Percentiles rank a stretch among this genome's conserved stretches.
phyloP scores from a whole-genome alignment of 2,797 vertebrate species.

The Limosa lapponica region DNA sequence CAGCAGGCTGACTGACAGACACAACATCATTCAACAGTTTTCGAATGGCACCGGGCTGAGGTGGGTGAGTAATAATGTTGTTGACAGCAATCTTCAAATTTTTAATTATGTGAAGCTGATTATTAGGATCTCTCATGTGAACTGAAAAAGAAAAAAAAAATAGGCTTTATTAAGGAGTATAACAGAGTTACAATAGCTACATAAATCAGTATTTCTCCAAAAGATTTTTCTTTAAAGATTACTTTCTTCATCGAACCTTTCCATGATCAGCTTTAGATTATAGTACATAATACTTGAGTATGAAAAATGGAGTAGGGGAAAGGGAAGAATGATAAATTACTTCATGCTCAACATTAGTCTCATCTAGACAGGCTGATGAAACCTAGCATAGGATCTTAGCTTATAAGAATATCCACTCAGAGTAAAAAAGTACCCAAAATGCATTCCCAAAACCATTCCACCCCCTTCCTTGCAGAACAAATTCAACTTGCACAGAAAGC shows the following conservation, averaged over 20 bases:
- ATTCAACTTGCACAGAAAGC: background rate
- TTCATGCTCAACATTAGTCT: background rate
- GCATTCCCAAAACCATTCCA: background rate
- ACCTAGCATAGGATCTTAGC: background rate
- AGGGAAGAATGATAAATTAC: background rate
- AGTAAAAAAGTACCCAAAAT: background rate
- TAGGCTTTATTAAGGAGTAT: background rate
- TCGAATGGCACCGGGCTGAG: constrained; percentile 77
- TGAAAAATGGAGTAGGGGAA: fast-evolving
- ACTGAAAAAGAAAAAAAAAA: constrained; percentile 75
- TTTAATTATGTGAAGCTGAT: constrained; percentile 94
- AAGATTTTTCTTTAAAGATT: background rate
- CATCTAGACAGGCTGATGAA: background rate
- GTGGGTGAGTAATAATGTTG: constrained; percentile 85
- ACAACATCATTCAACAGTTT: constrained; percentile 90
- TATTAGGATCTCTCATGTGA: constrained; percentile 97
- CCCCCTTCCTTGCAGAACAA: fast-evolving
- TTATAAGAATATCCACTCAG: background rate
- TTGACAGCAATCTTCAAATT: constrained; percentile 94
- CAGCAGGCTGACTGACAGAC: constrained; percentile 89
- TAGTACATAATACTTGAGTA: background rate
- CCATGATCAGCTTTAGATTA: background rate
- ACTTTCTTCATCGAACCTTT: background rate
- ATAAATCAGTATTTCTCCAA: background rate
- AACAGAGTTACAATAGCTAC: background rate